phyloP scores from a whole-genome alignment of 2,113 vertebrate genomes.

The Pangasianodon hypophthalmus region DNA sequence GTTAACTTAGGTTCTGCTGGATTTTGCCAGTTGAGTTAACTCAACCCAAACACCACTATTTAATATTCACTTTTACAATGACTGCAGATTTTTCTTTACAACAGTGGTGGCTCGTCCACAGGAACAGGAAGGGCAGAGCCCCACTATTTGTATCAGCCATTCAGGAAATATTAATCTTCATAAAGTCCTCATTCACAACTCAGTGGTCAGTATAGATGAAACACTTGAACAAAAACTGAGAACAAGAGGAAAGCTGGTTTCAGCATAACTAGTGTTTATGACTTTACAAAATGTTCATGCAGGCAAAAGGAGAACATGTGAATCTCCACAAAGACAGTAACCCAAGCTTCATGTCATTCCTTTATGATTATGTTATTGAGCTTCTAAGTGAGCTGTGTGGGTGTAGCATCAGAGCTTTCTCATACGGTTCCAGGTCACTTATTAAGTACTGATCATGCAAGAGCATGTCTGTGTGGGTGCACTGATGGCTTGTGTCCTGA shows the following conservation, averaged over 20 bases:
- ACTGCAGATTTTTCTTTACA: background rate
- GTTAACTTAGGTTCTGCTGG: too few relatives aligned
- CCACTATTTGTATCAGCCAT: background rate
- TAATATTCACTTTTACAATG: background rate
- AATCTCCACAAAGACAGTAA: background rate
- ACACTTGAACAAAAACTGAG: background rate
- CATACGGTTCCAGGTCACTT: background rate
- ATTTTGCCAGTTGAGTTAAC: too few relatives aligned
- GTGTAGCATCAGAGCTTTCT: background rate
- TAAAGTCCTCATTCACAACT: background rate
- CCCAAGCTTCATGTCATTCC: background rate
- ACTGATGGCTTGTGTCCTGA: background rate
- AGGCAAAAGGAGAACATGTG: background rate
- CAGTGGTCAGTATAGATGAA: background rate
- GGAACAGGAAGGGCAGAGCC: background rate
- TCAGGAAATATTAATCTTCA: background rate
- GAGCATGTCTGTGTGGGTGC: conserved; percentile 4
- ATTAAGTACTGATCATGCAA: conserved; percentile 19
- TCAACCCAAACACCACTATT: background rate
- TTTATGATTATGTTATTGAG: background rate
- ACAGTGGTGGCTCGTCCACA: background rate
- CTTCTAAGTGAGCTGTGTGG: background rate
- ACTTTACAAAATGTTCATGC: background rate
- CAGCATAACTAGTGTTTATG: background rate
- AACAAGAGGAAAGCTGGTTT: background rate